Conservation (phyloP, 2,888 invertebrate species). For the Byasa hedistus region DNA sequence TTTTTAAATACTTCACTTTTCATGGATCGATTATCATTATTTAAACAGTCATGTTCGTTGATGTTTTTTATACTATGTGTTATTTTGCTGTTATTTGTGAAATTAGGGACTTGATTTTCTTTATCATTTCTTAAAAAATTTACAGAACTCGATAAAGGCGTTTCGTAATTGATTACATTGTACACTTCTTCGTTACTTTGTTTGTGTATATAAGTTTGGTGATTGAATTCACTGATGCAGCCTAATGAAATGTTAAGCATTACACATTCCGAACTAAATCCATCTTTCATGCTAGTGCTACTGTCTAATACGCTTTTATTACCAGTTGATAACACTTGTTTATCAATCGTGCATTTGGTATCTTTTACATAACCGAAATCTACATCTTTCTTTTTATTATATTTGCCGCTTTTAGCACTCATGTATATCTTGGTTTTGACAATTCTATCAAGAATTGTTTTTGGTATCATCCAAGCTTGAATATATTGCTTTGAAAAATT, state of each 20-base stretch:
- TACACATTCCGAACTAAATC: conserved; percentile 54
- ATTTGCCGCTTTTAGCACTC: conserved; percentile 32
- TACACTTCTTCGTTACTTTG: conserved; percentile 64
- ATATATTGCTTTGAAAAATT: conserved; percentile 55
- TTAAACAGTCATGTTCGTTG: neutral
- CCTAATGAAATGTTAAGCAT: conserved; percentile 63
- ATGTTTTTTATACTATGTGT: neutral
- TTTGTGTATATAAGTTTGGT: conserved; percentile 41
- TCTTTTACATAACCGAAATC: conserved; percentile 42
- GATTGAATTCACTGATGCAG: conserved; percentile 53
- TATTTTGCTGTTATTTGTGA: neutral
- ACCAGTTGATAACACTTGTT: neutral
- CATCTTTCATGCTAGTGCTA: conserved; percentile 40
- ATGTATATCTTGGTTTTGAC: conserved; percentile 34
- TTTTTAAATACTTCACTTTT: neutral
- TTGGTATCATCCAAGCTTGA: conserved; percentile 68
- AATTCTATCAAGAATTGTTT: conserved; percentile 44
- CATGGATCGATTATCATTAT: neutral
- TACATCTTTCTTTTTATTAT: conserved; percentile 42
- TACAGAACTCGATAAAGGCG: conserved; percentile 43
- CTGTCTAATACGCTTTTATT: conserved; percentile 39
- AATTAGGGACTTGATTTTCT: neutral
- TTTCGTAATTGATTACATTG: conserved; percentile 66
- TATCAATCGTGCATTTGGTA: neutral
- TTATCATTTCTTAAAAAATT: neutral